Evolutionary conservation across 2,113 vertebrate species (phyloP), one percentile per base, ranked within the genome.

Genomic region (Plotosus lineatus): DNA sequence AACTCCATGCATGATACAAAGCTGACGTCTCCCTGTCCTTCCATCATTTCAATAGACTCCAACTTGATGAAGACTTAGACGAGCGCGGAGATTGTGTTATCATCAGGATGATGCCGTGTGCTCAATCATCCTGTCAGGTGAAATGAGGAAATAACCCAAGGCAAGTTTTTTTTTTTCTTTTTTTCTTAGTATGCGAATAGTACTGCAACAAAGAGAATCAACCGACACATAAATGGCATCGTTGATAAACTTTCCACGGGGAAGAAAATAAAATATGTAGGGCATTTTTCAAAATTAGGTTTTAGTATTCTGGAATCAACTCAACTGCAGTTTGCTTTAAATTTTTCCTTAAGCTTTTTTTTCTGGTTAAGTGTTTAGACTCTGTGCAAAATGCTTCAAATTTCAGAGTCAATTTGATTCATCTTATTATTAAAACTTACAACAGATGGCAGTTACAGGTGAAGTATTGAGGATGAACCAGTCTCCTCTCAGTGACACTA

Each of bases 91-190:
- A 73, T 73, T 73, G 69, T 73, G 28, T 73, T 73, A 76, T 58
- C 51, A 76, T 76, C 51, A 40, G n/a, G 55, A 58, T 21, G 55
- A 60, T 44, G 51, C 38, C 31, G n/a, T 15, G 15, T 15, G 38
- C 51, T 76, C 53, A 76, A 76, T 73, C 74, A 76, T 76, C 38
- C 40, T 76, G 74, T 60, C 74, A 76, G 38, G 5, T 26, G 74
- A 58, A n/a, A 10, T 60, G 74, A 31, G 36, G 74, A 76, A 58
- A 58, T 44, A 76, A 56, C 53, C 51, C 6, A 19, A 76, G 74
- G 74, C 74, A 76, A n/a, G 44, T 56, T 72, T 31, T 46, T 72
- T 72, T 36, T 72, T 72, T 36, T 63, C 33, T 21, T 3, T 21
- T 55, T 21, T 21, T 55, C 17, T 65, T 33, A 33, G 50, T 36